Conservation (phyloP, 2,888 invertebrate genomes). For the Heteropelma amictum region DNA sequence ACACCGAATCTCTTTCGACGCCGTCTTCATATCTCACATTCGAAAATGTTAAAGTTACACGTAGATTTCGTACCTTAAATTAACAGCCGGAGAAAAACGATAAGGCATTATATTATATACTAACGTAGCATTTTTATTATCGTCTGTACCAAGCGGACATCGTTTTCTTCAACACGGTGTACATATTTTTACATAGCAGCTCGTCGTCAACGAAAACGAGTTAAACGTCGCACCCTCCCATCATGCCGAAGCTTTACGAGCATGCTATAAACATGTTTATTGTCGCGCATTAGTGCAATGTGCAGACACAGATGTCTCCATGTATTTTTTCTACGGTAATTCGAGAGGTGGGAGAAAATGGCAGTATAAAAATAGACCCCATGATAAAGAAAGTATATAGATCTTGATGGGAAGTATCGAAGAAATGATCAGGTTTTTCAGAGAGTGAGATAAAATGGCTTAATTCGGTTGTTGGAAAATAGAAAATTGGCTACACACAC, state of each 20-base stretch:
- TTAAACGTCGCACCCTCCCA: slow-evolving; percentile 38
- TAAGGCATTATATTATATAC: slow-evolving; percentile 1
- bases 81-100: slow-evolving; percentile 1
- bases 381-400: slow-evolving; percentile 17
- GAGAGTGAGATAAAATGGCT: too few species aligned
- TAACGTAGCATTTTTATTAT: not conserved
- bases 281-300: slow-evolving; percentile 49
- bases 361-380: slow-evolving; percentile 34
- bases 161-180: not conserved
- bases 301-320: slow-evolving; percentile 2
- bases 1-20: not conserved
- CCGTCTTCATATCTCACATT: not conserved
- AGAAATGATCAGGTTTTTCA: too few species aligned
- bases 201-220: slow-evolving; percentile 41
- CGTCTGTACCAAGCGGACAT: not conserved
- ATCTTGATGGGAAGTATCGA: too few species aligned
- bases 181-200: slow-evolving; percentile 19
- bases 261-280: slow-evolving; percentile 62
- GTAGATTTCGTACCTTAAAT: not conserved
- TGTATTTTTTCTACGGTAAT: slow-evolving; percentile 19
- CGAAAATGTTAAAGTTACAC: not conserved
- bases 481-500: too few species aligned
- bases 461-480: too few species aligned
- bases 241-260: slow-evolving; percentile 62
- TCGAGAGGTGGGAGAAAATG: not conserved